Conservation (phyloP, 2,888 invertebrate genomes). For the Thera obeliscata region DNA sequence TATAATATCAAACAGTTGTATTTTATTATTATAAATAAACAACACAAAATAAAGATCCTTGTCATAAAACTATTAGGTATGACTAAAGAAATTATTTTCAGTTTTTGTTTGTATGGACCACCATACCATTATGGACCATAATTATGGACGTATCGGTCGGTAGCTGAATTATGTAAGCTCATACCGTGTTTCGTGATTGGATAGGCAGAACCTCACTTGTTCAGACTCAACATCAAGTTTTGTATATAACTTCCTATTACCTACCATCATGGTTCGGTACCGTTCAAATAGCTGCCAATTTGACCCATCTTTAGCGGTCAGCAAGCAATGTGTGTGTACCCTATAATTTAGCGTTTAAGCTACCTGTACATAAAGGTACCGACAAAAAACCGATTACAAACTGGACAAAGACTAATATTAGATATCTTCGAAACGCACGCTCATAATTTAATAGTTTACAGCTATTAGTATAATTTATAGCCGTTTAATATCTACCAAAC, state of each 20-base stretch:
- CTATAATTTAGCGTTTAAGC: constrained; percentile 44
- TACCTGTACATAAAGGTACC: constrained; percentile 39
- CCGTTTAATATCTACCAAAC: constrained; percentile 76
- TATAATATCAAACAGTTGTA: too few species aligned
- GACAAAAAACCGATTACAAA: constrained; percentile 42
- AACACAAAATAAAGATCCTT: too few species aligned
- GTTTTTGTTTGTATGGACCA: too few species aligned
- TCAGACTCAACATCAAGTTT: background rate
- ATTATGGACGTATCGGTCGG: too few species aligned
- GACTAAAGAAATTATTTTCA: too few species aligned
- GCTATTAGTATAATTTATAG: constrained; percentile 83
- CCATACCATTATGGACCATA: too few species aligned
- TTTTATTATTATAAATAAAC: too few species aligned
- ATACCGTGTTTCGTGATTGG: background rate
- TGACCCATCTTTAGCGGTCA: constrained; percentile 59
- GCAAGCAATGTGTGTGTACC: constrained; percentile 45
- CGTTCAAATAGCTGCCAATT: constrained; percentile 51
- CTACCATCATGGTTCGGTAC: constrained; percentile 36
- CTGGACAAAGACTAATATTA: constrained; percentile 43
- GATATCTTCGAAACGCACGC: constrained; percentile 48
- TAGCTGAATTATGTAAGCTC: too few species aligned
- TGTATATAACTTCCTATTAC: background rate
- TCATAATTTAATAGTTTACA: constrained; percentile 69
- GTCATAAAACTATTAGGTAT: too few species aligned
- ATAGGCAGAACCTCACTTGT: background rate